These are phyloP conservation scores for Rambutsinella grinnellia DNA, from an alignment of 2,888 invertebrate genomes.

Conservation along the genomic window DNA sequence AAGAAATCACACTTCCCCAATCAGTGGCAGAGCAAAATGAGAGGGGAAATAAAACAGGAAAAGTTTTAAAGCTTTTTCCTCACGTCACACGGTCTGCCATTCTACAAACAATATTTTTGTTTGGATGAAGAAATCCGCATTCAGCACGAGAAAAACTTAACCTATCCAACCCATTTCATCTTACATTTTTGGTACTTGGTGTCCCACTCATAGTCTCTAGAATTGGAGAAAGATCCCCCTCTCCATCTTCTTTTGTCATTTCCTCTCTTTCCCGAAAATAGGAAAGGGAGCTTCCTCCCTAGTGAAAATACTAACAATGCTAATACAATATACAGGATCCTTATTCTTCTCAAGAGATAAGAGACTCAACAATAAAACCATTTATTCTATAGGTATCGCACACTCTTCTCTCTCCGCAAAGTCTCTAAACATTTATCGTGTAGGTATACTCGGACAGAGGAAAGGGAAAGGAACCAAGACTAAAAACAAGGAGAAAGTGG, in stretches of 20 bases:
- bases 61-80: too few species aligned
- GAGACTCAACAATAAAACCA: not conserved
- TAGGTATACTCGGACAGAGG: not conserved
- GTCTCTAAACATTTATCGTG: not conserved
- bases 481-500: not conserved
- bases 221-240: constrained; percentile 29
- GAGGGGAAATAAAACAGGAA: too few species aligned
- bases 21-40: too few species aligned
- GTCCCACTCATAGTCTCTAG: not conserved
- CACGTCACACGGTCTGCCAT: too few species aligned
- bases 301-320: not conserved
- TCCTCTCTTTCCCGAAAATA: not conserved
- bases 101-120: too few species aligned
- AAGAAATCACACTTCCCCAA: too few species aligned
- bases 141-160: not conserved
- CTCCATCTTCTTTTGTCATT: not conserved
- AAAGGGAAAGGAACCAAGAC: not conserved
- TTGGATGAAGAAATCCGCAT: too few species aligned
- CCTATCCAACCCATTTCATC: constrained; percentile 12
- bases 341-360: too few species aligned
- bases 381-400: not conserved
- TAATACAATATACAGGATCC: not conserved
- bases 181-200: not conserved
- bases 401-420: not conserved
- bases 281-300: not conserved